Base-by-base conservation (phyloP, 2,113 vertebrate species). In the human (Homo sapiens) region DNA sequence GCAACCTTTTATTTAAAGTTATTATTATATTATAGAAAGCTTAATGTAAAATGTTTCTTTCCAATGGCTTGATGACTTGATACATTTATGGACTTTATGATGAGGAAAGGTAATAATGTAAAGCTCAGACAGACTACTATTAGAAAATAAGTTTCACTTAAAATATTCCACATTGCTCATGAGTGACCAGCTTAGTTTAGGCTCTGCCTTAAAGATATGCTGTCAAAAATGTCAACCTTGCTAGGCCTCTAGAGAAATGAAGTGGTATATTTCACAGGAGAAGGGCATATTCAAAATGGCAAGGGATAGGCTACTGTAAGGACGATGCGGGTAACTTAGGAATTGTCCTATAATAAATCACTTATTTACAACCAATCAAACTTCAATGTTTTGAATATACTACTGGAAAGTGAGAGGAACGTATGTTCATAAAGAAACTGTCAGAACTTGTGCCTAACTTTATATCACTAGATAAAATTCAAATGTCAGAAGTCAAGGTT, bases 1-100 rank as follows among this genome's bases (percentile, higher is more conserved):
- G 35, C 16, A 68, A 68, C 61, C 23, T 93, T 78, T 90, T 81
- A 73, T 92, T 90, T 96, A 90, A 78, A 68, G 22, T 90, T 87
- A 86, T 93, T 83, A 70, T 55, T 93, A 23, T 48, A 70, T 89
- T 43, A 45, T 7, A n/a, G 38, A 68, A 70, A 80, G 3, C 22
- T 75, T 83, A 85, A 38, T 92, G 13, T 14, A 59, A 90, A 95
- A 32, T 64, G 27, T 64, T 64, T 32, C 61, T 64, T 78, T 38
- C 40, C 38, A 68, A 82, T 76, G 16, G 3, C 22, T 86, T 78
- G 45, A 70, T 93, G 13, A 50, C 45, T 89, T 72, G 1, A 43
- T 73, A 57, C 3, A 25, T 45, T 48, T 5, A 68, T 45, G 14
- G 8, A 66, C 16, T 85, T 82, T 72, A 43, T 38, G 17, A 43